Conservation (phyloP, 2,113 vertebrate species). For the Balaenoptera acutorostrata region DNA sequence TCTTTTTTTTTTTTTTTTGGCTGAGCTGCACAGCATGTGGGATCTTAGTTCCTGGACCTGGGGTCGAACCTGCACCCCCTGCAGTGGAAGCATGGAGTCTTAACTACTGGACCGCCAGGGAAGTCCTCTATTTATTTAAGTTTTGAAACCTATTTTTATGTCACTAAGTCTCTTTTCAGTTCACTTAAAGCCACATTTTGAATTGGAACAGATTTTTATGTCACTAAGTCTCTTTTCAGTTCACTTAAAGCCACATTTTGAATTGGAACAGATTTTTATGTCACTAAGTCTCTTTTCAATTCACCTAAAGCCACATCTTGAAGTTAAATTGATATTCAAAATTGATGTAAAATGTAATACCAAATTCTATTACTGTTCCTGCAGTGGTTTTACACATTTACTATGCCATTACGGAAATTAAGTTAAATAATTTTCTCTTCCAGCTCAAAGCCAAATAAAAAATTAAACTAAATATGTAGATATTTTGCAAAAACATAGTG, state of each 20-base stretch:
- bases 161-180: not conserved
- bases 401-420: conserved; percentile 8
- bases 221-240: not conserved
- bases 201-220: not conserved
- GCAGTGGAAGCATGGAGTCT: no score
- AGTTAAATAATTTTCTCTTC: not conserved
- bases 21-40: no score
- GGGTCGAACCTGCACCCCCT: no score
- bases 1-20: no score
- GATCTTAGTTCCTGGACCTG: no score
- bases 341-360: not conserved
- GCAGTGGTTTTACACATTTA: not conserved
- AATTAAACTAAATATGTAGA: not conserved
- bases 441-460: not conserved
- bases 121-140: not conserved
- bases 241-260: not conserved
- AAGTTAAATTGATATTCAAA: conserved; percentile 33
- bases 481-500: not conserved
- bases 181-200: not conserved
- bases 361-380: not conserved
- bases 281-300: not conserved
- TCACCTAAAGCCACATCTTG: not conserved
- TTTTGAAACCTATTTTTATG: not conserved
- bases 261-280: not conserved
- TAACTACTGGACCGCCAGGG: no score